Evolutionary conservation across 1,140 invertebrate species (phyloP), one percentile per base, ranked within the genome.

Genomic region (Elymnias hypermnestra): DNA sequence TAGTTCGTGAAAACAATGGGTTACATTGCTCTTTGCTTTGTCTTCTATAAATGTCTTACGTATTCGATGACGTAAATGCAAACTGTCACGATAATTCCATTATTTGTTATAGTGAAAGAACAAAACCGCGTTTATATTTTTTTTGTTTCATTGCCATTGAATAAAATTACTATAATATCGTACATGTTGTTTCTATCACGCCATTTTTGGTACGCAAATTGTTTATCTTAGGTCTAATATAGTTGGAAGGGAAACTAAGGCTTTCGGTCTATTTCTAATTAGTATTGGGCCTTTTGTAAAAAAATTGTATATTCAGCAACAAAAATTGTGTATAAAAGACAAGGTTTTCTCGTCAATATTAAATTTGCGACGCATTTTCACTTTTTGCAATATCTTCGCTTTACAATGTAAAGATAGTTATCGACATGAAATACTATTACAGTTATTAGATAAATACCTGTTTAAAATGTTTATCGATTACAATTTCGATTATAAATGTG

Each of bases 251-350:
- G 25, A 3, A 28, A 28, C 6, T 28, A 28, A 3, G 9, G 7
- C 8, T 25, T 5, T 28, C n/a, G n/a, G 7, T 12, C 9, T 28
- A 4, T 28, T 2, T 2, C 26, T 29, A 29, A 2, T 37, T 9
- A 9, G 22, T 31, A 19, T 38, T 39, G n/a, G 25, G 26, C 35
- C 28, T 17, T 15, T 43, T 9, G 43, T 50, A 43, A 17, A 50
- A 22, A 25, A n/a, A n/a, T 12, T 43, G 40, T 50, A 50, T 22
- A 21, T 19, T 39, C 36, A 43, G 33, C 39, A 36, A 18, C 25
- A 36, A 38, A 41, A 43, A 37, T 12, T 12, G 1, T 29, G 10
- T 29, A 13, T 12, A 12, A 29, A 10, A 28, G 13, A 25, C 23
- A n/a, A n/a, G n/a, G n/a, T n/a, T n/a, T n/a, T n/a, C n/a, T n/a